Base-by-base conservation (phyloP, 2,888 invertebrate genomes). In the Charanyca ferruginea region DNA sequence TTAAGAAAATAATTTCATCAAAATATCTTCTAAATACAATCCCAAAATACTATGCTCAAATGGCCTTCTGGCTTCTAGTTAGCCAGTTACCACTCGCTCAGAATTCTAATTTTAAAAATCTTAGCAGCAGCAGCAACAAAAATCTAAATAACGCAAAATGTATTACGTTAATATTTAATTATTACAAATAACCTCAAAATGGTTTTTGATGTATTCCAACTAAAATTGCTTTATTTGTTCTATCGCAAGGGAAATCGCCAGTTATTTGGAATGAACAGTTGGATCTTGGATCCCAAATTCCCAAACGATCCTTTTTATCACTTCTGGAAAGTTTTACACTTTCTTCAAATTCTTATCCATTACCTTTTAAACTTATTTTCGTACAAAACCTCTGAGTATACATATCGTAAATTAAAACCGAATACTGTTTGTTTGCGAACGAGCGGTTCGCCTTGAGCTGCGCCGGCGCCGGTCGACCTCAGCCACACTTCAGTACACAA, bases 401-500 rank as follows among this genome's bases (percentile, higher is more conserved):
- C 41, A 41, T 68, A 51, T 74, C 20, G 38, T 79, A 74, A 74
- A 75, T 67, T 66, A 62, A 73, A 75, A 67, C 13, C 45, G 47
- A 73, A 62, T 16, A 45, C 18, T 48, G 61, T 59, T 51, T 62
- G 67, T 66, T 67, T 58, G 79, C 74, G 38, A 51, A 62, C 58
- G 81, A 88, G 85, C 79, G 79, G 89, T 72, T 89, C 81, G 85
- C 89, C 89, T 89, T 89, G 89, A 83, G 78, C 71, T 66, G 75
- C 74, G 77, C 80, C 73, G 76, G 76, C 84, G 83, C 82, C 76
- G 74, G 63, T 64, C 67, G 83, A 66, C 83, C 81, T 73, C 81
- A 71, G 73, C 67, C 73, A 81, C 81, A 79, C 79, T 81, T 70
- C 69, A 72, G 65, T 77, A 74, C 81, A 66, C 79, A 77, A 54